Evolutionary conservation across 2,113 vertebrate genomes (phyloP), one percentile per base, ranked within the genome.

Genomic region (Coryphaenoides rupestris): DNA sequence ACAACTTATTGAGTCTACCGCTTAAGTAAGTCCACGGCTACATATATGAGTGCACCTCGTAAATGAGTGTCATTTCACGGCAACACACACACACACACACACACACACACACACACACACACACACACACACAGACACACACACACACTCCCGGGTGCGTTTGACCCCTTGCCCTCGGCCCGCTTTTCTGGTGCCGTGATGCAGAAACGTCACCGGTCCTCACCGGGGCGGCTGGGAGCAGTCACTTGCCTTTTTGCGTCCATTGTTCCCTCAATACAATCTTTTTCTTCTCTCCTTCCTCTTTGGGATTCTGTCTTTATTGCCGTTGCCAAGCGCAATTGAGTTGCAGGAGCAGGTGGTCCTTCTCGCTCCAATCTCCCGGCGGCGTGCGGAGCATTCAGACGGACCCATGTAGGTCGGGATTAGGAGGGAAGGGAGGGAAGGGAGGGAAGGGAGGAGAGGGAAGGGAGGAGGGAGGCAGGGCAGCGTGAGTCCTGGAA

Each of bases 291-390:
- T n/a, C n/a, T n/a, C n/a, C n/a, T n/a, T n/a, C n/a, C n/a, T n/a
- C n/a, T n/a, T n/a, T n/a, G 33, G 33, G 33, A 40, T 26, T 49
- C n/a, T 56, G 2, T 67, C 22, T 53, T 21, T 21, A 28, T 68
- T 70, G 71, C 74, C 60, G 76, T 78, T 64, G 73, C 69, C 59
- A 76, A 82, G 76, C 83, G 82, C 79, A 89, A 86, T 87, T 88
- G 84, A 87, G 77, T 88, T 84, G 80, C 84, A 83, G 70, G 78
- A 88, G 84, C 88, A 89, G 88, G 87, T 90, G 88, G 86, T 85
- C 84, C 80, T 78, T 81, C 80, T 80, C 78, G 22, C 33, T 40
- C 33, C 77, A 33, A 69, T 75, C 74, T 71, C 78, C 62, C 83
- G 79, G 74, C 82, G 79, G 74, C 66, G 79, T 81, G 82, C 65